Percentiles rank a stretch among this genome's conserved stretches.
phyloP scores from a whole-genome alignment of 2,113 vertebrate genomes.

The Cacatua alba region DNA sequence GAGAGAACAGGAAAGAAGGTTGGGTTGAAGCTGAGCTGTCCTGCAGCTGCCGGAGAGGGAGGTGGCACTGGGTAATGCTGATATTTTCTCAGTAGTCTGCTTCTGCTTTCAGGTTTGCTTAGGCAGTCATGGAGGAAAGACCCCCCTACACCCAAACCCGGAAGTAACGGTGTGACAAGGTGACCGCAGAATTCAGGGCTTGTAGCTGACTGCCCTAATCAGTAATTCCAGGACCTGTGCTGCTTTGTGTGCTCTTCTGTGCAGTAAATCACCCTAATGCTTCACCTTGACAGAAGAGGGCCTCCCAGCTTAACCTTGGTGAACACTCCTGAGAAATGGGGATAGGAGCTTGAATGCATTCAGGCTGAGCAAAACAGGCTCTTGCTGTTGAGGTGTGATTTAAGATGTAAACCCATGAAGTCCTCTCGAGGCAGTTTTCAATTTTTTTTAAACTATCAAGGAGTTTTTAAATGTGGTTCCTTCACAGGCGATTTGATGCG shows the following conservation, averaged over 20 bases:
- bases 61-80: not conserved
- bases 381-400: not conserved
- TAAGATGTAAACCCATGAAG: not conserved
- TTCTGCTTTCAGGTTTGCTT: not conserved
- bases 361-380: not conserved
- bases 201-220: not conserved
- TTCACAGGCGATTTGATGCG: not conserved
- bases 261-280: not conserved
- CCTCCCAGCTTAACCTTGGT: conserved; percentile 19
- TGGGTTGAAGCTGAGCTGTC: not conserved
- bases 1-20: not conserved
- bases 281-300: conserved; percentile 11
- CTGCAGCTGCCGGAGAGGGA: not conserved
- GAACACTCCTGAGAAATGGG: not conserved
- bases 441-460: not conserved
- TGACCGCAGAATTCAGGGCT: not conserved
- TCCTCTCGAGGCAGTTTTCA: not conserved
- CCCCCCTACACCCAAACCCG: not conserved
- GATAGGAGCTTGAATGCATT: not conserved
- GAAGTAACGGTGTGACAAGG: not conserved
- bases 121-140: not conserved
- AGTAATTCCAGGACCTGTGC: not conserved
- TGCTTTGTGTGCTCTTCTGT: not conserved
- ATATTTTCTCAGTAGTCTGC: not conserved
- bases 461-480: not conserved